Conservation (phyloP, 2,888 invertebrate genomes). For the Dexiosoma caninum region DNA sequence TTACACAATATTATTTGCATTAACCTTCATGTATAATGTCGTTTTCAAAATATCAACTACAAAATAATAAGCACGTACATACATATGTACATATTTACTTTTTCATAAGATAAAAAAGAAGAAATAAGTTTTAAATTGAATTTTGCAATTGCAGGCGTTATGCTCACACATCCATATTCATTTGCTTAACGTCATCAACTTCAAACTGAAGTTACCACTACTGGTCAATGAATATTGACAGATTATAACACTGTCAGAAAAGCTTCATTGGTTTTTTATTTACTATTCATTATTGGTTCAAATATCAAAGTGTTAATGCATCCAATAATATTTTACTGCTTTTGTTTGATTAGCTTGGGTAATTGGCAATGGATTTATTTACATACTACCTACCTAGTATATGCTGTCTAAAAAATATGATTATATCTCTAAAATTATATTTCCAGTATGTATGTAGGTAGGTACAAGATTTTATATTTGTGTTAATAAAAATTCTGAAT, state of each 20-base stretch:
- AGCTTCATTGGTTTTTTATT: constrained; percentile 15
- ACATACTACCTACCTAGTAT: too few relatives aligned
- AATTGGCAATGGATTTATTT: neutral
- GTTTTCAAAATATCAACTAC: constrained; percentile 10
- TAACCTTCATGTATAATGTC: constrained; percentile 22
- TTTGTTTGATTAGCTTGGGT: constrained; percentile 9
- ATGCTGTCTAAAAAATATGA: too few relatives aligned
- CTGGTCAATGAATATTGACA: constrained; percentile 34
- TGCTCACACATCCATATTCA: neutral
- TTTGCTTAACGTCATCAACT: constrained; percentile 60
- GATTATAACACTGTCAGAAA: constrained; percentile 45
- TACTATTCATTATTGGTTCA: neutral
- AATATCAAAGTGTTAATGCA: constrained; percentile 10
- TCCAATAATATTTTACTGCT: neutral
- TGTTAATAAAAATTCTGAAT: too few relatives aligned
- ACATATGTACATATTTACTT: neutral
- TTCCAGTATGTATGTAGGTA: too few relatives aligned
- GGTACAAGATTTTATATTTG: too few relatives aligned
- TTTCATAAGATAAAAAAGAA: constrained; percentile 17
- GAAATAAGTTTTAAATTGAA: constrained; percentile 6
- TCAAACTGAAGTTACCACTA: constrained; percentile 25
- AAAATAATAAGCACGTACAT: constrained; percentile 32
- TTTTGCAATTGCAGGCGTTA: constrained; percentile 42
- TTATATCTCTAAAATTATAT: too few relatives aligned
- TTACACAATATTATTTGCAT: constrained; percentile 13